phyloP scores from a whole-genome alignment of 1,140 invertebrate species.

The Brachionus angularis region DNA sequence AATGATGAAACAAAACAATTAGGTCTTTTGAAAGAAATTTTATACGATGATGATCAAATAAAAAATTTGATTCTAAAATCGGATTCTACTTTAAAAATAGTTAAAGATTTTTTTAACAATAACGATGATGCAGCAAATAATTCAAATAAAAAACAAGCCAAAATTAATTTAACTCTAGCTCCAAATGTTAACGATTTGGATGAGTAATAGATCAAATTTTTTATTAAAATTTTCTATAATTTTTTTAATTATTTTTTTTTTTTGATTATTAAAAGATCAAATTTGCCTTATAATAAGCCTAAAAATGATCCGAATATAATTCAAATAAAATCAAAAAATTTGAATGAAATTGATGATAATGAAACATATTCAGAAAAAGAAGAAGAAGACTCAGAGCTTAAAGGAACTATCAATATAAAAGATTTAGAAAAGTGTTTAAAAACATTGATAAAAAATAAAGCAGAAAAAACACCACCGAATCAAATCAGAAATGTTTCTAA shows the following conservation, averaged over 20 bases:
- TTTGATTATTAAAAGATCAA: not conserved
- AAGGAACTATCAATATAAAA: too few species aligned
- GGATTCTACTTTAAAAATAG: slow-evolving; percentile 8
- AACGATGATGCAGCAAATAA: not conserved
- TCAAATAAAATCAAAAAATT: too few species aligned
- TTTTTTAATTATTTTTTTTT: not conserved
- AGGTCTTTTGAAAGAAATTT: slow-evolving; percentile 27
- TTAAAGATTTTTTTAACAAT: slow-evolving; percentile 20
- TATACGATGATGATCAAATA: slow-evolving; percentile 36
- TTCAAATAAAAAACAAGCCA: slow-evolving; percentile 8
- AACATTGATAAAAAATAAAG: too few species aligned
- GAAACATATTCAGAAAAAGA: too few species aligned
- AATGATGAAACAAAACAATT: too few species aligned
- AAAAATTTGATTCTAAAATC: slow-evolving; percentile 29
- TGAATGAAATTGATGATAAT: too few species aligned
- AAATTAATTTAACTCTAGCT: slow-evolving; percentile 12
- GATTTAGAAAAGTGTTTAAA: too few species aligned
- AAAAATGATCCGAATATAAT: too few species aligned
- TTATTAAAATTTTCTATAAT: not conserved
- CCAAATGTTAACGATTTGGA: slow-evolving; percentile 23
- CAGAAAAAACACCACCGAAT: too few species aligned
- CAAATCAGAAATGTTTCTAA: too few species aligned
- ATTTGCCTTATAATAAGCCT: not conserved
- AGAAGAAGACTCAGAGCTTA: too few species aligned
- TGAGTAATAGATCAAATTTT: too few species aligned